Evolutionary conservation across 2,888 invertebrate genomes (phyloP), one percentile per base, ranked within the genome.

Genomic region (Nebria brevicollis): DNA sequence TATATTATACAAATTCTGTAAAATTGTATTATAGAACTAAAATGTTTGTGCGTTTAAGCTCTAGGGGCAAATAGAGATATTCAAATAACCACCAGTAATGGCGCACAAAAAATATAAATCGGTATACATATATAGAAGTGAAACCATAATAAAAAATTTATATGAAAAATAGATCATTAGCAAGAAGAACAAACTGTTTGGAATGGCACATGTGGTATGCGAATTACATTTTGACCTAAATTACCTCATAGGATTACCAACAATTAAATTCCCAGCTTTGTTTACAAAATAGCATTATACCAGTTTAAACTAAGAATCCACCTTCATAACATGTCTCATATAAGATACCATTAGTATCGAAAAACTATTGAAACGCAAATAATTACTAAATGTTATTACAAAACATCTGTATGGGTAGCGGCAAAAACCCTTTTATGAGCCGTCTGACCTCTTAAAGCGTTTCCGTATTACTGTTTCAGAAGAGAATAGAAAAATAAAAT

Each of bases 401-500:
- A 54, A 6, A 8, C 54, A 11, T 54, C 54, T 11, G 13, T 54
- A 54, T 13, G 13, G 13, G 54, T 13, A 1, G 8, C 54, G 8
- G 54, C 6, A 54, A 54, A 54, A 7, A 54, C 54, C 13, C 54
- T 54, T 54, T 54, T 54, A 54, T 54, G 54, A 54, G 8, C 54
- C 54, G 54, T 54, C 54, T 54, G 54, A 54, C 54, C 54, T 54
- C 11, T 54, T 54, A 11, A 34, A 54, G 54, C 54, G 6, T 54
- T 54, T 0, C 54, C 13, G 4, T 11, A 54, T 54, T 11, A 13
- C 7, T 11, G 8, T 70, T 25, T 70, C 70, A 70, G 15, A 70
- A 5, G 70, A 25, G 70, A 70, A 13, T 70, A 5, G 11, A 70
- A 70, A 15, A 15, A 70, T 70, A 70, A 70, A 70, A 70, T 34